These are phyloP conservation scores for Chelonia mydas DNA, from an alignment of 2,797 vertebrate species.

Conservation along the genomic window DNA sequence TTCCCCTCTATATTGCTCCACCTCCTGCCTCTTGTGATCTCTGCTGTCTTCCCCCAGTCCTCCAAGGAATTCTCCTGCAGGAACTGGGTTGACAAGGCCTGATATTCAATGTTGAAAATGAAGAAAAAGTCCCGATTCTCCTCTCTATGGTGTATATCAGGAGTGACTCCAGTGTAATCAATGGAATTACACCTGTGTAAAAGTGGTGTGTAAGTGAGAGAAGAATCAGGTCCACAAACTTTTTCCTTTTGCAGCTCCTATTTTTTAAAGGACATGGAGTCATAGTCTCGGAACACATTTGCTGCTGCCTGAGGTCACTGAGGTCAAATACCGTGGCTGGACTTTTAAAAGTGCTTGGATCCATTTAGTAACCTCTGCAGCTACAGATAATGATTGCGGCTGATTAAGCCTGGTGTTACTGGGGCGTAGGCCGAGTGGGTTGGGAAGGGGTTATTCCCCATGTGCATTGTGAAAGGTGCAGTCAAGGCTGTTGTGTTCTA, in stretches of 20 bases:
- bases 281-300: background rate
- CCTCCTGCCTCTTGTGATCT: background rate
- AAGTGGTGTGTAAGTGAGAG: background rate
- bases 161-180: fast-evolving
- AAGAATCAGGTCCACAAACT: fast-evolving
- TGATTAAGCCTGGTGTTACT: background rate
- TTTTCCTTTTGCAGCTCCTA: background rate
- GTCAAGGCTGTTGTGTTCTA: background rate
- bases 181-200: fast-evolving
- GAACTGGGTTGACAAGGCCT: background rate
- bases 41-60: background rate
- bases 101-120: background rate
- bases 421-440: background rate
- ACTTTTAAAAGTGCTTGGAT: slow-evolving; percentile 52
- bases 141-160: fast-evolving
- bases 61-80: background rate
- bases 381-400: slow-evolving; percentile 2
- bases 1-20: background rate
- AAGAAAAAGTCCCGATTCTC: background rate
- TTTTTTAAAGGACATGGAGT: background rate
- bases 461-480: background rate
- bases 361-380: slow-evolving; percentile 44
- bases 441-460: background rate
- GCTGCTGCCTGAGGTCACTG: slow-evolving; percentile 8
- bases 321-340: background rate